Evolutionary conservation across 2,888 invertebrate genomes (phyloP).

Genomic region (Cephus pygmeus): DNA sequence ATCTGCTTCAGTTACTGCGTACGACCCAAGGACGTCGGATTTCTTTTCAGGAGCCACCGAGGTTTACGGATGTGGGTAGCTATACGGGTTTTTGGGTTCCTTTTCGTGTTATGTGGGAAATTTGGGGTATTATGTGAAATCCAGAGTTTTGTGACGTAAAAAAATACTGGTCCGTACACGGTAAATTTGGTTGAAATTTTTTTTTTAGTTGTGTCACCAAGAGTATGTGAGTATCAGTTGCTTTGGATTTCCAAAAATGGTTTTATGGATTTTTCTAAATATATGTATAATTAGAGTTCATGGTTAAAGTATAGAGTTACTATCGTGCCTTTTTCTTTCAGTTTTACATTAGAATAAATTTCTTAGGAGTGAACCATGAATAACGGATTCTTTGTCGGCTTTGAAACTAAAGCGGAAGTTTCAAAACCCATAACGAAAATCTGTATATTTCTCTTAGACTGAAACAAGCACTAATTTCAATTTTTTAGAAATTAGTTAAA

Average conservation of each 20-base stretch:
- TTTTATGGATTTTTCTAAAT: too few species aligned
- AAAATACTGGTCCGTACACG: neutral
- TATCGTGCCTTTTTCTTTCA: neutral
- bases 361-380: neutral
- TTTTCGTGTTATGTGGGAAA: neutral
- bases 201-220: neutral
- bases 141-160: neutral
- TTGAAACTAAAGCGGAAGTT: neutral
- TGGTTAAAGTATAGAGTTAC: neutral
- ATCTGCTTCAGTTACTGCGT: conserved; percentile 54
- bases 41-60: conserved; percentile 25
- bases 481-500: neutral
- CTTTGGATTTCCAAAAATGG: neutral
- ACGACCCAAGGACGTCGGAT: conserved; percentile 33
- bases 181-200: neutral
- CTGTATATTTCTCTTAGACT: neutral
- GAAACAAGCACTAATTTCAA: neutral
- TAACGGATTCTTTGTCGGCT: neutral
- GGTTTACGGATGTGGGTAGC: conserved; percentile 31
- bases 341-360: neutral
- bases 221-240: neutral
- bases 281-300: too few species aligned
- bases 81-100: neutral
- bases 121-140: neutral
- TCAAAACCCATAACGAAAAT: neutral